Conservation (phyloP, 2,888 invertebrate genomes). For the Heteropelma amictum region DNA sequence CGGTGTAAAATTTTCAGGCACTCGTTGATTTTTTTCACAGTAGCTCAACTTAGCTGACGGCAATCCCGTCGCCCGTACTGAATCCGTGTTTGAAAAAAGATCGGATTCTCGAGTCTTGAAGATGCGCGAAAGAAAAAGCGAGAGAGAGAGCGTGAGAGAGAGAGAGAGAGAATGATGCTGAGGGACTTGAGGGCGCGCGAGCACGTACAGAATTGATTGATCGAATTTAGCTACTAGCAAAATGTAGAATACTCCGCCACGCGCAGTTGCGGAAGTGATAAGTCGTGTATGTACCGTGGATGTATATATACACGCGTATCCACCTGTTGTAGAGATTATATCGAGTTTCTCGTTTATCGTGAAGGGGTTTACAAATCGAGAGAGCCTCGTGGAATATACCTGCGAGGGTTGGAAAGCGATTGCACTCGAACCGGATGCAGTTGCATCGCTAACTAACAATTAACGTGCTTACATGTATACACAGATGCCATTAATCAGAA, state of each 20-base stretch:
- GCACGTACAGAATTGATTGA: constrained; percentile 54
- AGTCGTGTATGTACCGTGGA: constrained; percentile 9
- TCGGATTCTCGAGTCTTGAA: constrained; percentile 36
- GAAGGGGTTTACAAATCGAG: constrained; percentile 54
- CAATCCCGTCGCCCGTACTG: constrained; percentile 37
- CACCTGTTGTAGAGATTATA: constrained; percentile 67
- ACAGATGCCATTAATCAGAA: background rate
- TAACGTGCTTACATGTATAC: constrained; percentile 50
- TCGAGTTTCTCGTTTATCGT: constrained; percentile 49
- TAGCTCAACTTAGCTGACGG: constrained; percentile 31
- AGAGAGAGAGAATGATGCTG: background rate
- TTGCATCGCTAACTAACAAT: constrained; percentile 69
- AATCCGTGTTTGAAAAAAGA: constrained; percentile 30
- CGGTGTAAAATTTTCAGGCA: background rate
- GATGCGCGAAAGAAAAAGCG: background rate
- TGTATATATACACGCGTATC: background rate
- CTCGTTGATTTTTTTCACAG: background rate
- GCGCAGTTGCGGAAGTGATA: constrained; percentile 21
- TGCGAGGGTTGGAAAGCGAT: constrained; percentile 38
- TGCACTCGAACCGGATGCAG: constrained; percentile 67
- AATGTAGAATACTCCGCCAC: constrained; percentile 13
- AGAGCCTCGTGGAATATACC: background rate
- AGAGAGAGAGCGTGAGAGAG: background rate
- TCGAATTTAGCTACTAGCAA: constrained; percentile 45
- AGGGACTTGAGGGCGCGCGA: constrained; percentile 42